Base-by-base conservation (phyloP, 1,140 invertebrate species). In the Macrobrachium nipponense region DNA sequence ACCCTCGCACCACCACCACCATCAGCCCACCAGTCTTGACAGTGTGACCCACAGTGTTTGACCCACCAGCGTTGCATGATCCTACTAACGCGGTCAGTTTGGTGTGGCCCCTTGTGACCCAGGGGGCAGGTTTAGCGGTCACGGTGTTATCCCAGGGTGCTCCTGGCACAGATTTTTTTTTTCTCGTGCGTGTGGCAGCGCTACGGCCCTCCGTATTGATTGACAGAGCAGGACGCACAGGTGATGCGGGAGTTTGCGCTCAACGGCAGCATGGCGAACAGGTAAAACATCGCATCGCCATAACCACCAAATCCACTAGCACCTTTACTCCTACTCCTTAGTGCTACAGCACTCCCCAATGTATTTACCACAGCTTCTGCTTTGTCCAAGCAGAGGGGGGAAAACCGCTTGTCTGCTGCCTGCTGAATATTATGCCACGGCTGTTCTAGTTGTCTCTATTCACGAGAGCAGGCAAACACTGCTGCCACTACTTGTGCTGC, bases 221-320 rank as follows among this genome's bases (percentile, higher is more conserved):
- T 86, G 83, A 86, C 83, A 80, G 83, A 59, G 80, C 75, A 73
- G 66, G 83, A 70, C 76, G 76, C 76, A 78, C 83, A 86, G 83
- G 83, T 86, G 83, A 79, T 86, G 83, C 83, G 76, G 83, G 83
- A 86, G 83, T 86, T 78, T 80, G 83, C 83, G 83, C 76, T 79
- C 83, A 86, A 86, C 83, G 83, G 83, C 83, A 86, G 76, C 83
- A 86, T 86, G 83, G 83, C 83, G 60, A 78, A 86, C 83, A 86
- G 83, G 83, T 86, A 86, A 86, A 76, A 36, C 27, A 36, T 72
- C 64, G 66, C 83, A 86, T 64, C 64, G 64, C 83, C 76, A 70
- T 70, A 59, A 59, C 77, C 61, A 78, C 70, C 36, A 75, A 51
- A 44, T 23, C 80, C 75, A 77, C 82, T 77, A 80, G 76, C 83